These are phyloP conservation scores for Eupithecia pulchellata DNA, from an alignment of 2,888 invertebrate genomes.

Conservation along the genomic window DNA sequence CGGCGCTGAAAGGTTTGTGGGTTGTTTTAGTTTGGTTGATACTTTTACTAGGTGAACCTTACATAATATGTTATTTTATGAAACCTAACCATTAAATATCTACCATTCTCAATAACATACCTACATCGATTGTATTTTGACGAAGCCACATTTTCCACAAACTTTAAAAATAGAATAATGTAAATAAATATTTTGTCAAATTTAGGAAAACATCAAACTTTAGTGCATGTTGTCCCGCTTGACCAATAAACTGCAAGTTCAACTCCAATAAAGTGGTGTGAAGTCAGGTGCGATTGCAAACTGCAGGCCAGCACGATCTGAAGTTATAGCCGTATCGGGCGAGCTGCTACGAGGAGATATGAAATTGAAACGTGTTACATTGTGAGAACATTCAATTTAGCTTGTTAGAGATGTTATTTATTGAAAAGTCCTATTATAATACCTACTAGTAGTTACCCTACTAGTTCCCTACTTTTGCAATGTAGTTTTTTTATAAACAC, in stretches of 20 bases:
- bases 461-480: neutral
- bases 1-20: neutral
- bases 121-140: too few species aligned
- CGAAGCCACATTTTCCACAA: neutral
- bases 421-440: neutral
- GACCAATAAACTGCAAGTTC: conserved; percentile 37
- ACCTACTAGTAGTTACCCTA: neutral
- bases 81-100: neutral
- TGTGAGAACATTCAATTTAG: conserved; percentile 9
- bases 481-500: neutral
- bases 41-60: neutral
- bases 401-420: conserved; percentile 3
- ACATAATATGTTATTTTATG: neutral
- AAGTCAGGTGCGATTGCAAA: conserved; percentile 38
- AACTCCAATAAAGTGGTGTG: conserved; percentile 36
- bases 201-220: conserved; percentile 4
- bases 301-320: conserved; percentile 35
- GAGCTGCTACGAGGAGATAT: conserved; percentile 15
- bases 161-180: neutral
- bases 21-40: neutral
- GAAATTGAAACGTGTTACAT: conserved; percentile 17
- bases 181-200: neutral
- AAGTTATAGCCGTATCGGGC: conserved; percentile 37
- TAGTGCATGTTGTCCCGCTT: conserved; percentile 11
- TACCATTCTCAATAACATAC: neutral